Percentiles rank a stretch among this genome's conserved stretches.
Evolutionary conservation across 2,113 vertebrate genomes (phyloP).

Genomic region (Urocolius indicus): DNA sequence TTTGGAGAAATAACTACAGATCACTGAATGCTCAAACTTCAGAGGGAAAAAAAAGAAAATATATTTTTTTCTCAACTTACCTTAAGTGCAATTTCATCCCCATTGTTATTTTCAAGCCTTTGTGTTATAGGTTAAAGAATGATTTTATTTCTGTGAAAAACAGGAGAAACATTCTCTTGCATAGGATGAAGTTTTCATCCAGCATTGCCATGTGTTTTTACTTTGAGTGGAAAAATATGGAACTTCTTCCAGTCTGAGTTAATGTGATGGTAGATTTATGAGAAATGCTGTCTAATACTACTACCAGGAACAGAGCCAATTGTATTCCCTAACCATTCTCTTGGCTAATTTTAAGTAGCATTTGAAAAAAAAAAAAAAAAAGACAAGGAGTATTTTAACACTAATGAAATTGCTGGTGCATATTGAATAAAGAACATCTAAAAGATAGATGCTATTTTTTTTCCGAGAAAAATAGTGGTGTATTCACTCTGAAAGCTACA

Average conservation of each 20-base stretch:
- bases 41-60: background rate
- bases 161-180: background rate
- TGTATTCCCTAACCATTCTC: background rate
- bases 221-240: background rate
- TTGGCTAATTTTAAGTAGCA: background rate
- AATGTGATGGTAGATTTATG: background rate
- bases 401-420: background rate
- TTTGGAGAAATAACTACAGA: background rate
- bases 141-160: background rate
- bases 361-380: background rate
- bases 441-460: background rate
- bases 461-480: background rate
- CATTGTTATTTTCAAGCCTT: background rate
- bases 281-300: background rate
- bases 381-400: background rate
- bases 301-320: background rate
- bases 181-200: background rate
- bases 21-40: background rate
- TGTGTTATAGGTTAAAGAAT: background rate
- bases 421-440: background rate
- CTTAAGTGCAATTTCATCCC: background rate
- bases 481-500: background rate
- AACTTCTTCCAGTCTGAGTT: background rate
- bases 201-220: background rate
- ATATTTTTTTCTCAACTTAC: background rate